Evolutionary conservation across 2,888 invertebrate genomes (phyloP).

Genomic region (Tetheella fluctuosa): DNA sequence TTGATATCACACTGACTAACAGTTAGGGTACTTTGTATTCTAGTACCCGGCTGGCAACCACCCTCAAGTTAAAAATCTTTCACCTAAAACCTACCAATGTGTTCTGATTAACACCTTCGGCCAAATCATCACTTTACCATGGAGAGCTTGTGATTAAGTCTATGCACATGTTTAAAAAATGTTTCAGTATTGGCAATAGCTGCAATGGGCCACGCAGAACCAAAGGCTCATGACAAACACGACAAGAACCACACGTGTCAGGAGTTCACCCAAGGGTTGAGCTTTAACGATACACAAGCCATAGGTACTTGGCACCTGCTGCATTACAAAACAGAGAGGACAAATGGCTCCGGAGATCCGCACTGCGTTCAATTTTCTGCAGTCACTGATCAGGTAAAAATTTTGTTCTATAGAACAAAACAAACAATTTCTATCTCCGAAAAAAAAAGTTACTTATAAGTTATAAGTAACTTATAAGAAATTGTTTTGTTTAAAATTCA

Average conservation of each 20-base stretch:
- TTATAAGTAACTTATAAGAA: too few relatives aligned
- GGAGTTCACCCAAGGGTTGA: slow-evolving; percentile 61
- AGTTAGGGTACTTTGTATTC: too few relatives aligned
- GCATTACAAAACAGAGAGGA: slow-evolving; percentile 57
- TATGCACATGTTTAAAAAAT: too few relatives aligned
- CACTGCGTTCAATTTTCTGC: slow-evolving; percentile 62
- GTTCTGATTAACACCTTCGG: neutral
- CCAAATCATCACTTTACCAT: too few relatives aligned
- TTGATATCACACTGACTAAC: too few relatives aligned
- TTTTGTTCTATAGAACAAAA: neutral
- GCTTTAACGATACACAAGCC: slow-evolving; percentile 63
- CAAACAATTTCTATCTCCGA: too few relatives aligned
- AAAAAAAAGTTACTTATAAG: too few relatives aligned
- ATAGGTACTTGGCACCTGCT: slow-evolving; percentile 68
- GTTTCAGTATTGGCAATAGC: slow-evolving; percentile 29
- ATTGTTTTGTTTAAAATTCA: neutral
- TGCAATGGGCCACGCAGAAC: slow-evolving; percentile 27
- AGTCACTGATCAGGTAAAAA: slow-evolving; percentile 55
- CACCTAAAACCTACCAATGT: too few relatives aligned
- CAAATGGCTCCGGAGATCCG: slow-evolving; percentile 55
- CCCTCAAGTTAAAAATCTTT: too few relatives aligned
- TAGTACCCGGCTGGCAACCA: too few relatives aligned
- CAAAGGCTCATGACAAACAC: slow-evolving; percentile 41
- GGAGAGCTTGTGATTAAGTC: too few relatives aligned
- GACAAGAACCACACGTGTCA: slow-evolving; percentile 56